Conservation (phyloP, 2,888 invertebrate genomes). For the Euzetes globulus region DNA sequence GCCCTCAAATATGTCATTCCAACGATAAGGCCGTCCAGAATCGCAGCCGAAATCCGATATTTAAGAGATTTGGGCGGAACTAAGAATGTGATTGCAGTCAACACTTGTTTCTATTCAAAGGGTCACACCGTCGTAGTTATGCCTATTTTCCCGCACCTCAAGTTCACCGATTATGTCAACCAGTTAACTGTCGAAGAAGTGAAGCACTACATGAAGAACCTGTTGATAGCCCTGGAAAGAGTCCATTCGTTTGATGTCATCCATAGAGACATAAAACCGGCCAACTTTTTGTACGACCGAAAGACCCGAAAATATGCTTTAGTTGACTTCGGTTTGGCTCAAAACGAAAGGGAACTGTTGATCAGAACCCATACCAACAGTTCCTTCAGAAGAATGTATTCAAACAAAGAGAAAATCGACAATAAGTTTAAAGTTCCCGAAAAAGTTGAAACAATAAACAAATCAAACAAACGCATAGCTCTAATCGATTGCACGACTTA, state of each 20-base stretch:
- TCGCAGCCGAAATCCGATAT: constrained; percentile 63
- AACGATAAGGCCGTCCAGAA: constrained; percentile 71
- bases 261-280: constrained; percentile 83
- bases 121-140: constrained; percentile 79
- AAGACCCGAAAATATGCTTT: constrained; percentile 54
- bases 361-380: not conserved
- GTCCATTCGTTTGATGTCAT: constrained; percentile 78
- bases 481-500: constrained; percentile 18
- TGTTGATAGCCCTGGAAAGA: constrained; percentile 65
- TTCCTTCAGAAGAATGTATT: not conserved
- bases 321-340: constrained; percentile 84
- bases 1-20: constrained; percentile 81
- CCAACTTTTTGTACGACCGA: constrained; percentile 79
- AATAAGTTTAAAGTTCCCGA: not conserved
- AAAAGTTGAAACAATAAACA: not conserved
- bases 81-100: constrained; percentile 71
- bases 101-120: constrained; percentile 64
- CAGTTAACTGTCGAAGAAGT: constrained; percentile 55
- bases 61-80: constrained; percentile 58
- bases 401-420: not conserved
- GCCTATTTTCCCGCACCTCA: constrained; percentile 77
- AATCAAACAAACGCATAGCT: not conserved
- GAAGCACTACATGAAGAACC: constrained; percentile 67
- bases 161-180: constrained; percentile 66
- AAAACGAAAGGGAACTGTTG: constrained; percentile 48